phyloP scores from a whole-genome alignment of 2,888 invertebrate species.

The Urechis unicinctus region DNA sequence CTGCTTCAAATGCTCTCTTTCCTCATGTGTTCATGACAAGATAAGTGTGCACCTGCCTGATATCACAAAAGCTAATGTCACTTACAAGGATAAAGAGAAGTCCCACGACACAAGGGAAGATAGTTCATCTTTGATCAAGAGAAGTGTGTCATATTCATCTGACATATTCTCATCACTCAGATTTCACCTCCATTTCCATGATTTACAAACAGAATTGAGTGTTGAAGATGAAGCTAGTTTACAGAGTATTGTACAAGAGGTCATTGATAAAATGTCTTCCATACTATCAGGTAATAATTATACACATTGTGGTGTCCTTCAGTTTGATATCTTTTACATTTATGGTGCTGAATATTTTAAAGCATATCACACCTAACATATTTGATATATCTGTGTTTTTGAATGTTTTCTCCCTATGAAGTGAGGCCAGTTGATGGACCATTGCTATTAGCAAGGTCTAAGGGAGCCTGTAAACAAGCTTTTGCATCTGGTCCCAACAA shows the following conservation, averaged over 20 bases:
- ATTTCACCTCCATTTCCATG: neutral
- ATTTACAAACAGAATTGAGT: neutral
- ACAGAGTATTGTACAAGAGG: neutral
- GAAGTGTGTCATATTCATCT: too few relatives aligned
- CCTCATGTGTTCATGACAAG: too few relatives aligned
- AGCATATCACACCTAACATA: too few relatives aligned
- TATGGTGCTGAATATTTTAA: too few relatives aligned
- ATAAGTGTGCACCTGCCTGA: too few relatives aligned
- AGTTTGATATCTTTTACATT: neutral
- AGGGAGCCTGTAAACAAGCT: neutral
- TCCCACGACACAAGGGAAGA: too few relatives aligned
- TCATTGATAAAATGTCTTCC: neutral
- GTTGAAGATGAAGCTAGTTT: neutral
- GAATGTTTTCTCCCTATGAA: too few relatives aligned
- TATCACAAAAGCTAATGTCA: too few relatives aligned
- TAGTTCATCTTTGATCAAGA: too few relatives aligned
- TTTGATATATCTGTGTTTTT: too few relatives aligned
- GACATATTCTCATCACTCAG: slow-evolving; percentile 1
- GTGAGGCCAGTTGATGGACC: slow-evolving; percentile 12
- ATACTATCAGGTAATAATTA: neutral
- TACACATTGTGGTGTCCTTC: neutral
- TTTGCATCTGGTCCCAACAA: slow-evolving; percentile 6
- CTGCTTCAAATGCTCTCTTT: too few relatives aligned
- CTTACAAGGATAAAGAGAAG: too few relatives aligned
- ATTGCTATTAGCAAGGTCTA: slow-evolving; percentile 6